A percentile compares a stretch with the other conserved stretches of the same genome.
These are phyloP conservation scores for Lacanobia oleracea DNA, from an alignment of 2,888 invertebrate species.

Conservation along the genomic window DNA sequence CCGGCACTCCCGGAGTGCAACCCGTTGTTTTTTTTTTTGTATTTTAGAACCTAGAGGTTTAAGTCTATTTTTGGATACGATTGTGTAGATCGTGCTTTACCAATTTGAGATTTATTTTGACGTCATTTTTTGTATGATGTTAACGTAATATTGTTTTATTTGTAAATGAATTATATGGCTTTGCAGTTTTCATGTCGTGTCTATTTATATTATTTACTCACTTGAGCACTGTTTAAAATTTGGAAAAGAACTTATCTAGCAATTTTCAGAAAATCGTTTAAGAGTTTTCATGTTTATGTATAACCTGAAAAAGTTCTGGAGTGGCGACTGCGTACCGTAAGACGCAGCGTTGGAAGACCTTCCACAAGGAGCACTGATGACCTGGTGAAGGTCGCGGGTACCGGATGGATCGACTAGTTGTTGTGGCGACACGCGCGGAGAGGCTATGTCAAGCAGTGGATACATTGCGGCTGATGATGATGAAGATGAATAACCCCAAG, in stretches of 20 bases:
- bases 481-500: too few relatives aligned
- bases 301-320: not conserved
- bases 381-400: too few relatives aligned
- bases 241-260: not conserved
- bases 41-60: not conserved
- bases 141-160: constrained; percentile 11
- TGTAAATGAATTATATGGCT: constrained; percentile 11
- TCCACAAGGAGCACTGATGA: too few relatives aligned
- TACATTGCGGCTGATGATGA: too few relatives aligned
- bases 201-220: not conserved
- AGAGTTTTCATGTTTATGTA: not conserved
- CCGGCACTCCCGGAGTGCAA: too few relatives aligned
- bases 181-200: not conserved
- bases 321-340: too few relatives aligned
- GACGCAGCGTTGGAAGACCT: too few relatives aligned
- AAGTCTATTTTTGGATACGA: not conserved
- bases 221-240: too few relatives aligned
- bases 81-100: not conserved
- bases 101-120: constrained; percentile 8
- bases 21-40: not conserved
- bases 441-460: too few relatives aligned
- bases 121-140: not conserved
- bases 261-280: not conserved
- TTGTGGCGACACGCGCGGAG: too few relatives aligned
- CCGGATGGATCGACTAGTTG: too few relatives aligned